Percentiles rank a stretch among this genome's conserved stretches.
Conservation (phyloP, 1,140 invertebrate genomes). For the Drosophila ambigua region DNA sequence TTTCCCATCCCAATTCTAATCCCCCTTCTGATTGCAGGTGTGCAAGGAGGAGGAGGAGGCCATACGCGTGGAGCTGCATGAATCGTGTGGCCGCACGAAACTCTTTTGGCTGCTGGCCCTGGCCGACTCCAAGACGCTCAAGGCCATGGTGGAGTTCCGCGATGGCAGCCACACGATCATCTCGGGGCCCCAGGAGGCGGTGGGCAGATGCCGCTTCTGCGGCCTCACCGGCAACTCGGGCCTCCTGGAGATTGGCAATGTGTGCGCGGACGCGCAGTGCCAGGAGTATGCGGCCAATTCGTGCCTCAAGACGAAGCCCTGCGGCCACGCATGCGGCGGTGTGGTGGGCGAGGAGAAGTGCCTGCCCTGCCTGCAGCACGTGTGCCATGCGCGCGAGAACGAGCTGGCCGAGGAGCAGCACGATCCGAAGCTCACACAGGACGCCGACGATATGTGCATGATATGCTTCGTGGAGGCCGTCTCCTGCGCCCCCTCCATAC, state of each 20-base stretch:
- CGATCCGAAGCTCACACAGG: slow-evolving; percentile 90
- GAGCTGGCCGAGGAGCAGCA: slow-evolving; percentile 86
- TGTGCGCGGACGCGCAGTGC: slow-evolving; percentile 97
- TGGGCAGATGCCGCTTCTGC: slow-evolving; percentile 96
- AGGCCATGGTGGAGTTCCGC: slow-evolving; percentile 96
- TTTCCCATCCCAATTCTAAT: not conserved
- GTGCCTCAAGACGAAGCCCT: slow-evolving; percentile 92
- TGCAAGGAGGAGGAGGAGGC: slow-evolving; percentile 98
- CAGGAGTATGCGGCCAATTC: slow-evolving; percentile 94
- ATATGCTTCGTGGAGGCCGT: slow-evolving; percentile 99
- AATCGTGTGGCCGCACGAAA: slow-evolving; percentile 97
- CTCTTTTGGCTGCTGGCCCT: slow-evolving; percentile 97
- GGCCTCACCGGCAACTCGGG: slow-evolving; percentile 93
- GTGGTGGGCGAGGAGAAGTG: slow-evolving; percentile 92
- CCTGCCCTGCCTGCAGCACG: slow-evolving; percentile 91
- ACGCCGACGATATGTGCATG: slow-evolving; percentile 99
- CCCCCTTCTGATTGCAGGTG: slow-evolving; percentile 77
- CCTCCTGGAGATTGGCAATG: slow-evolving; percentile 94
- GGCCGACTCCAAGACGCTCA: slow-evolving; percentile 95
- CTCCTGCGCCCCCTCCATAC: slow-evolving; percentile 96
- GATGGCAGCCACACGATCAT: slow-evolving; percentile 87
- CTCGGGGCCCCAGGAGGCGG: slow-evolving; percentile 84
- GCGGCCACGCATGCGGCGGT: slow-evolving; percentile 97
- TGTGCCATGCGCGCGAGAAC: slow-evolving; percentile 80
- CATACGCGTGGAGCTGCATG: slow-evolving; percentile 96